Conservation (phyloP, 2,797 vertebrate genomes). For the Sebastes kiyomatsui region DNA sequence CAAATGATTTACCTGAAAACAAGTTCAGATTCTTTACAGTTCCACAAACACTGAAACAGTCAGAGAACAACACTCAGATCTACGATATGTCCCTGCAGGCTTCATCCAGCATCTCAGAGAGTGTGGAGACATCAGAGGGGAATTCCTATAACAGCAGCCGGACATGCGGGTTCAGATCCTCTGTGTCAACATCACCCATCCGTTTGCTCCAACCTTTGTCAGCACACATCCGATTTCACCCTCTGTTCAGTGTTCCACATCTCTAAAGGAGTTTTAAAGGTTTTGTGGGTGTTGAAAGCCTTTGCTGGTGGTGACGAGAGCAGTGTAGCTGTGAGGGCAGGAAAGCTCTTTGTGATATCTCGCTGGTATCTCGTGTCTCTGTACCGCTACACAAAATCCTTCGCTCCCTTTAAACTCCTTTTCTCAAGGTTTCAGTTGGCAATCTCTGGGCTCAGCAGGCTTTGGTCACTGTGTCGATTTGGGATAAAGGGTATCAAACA, state of each 20-base stretch:
- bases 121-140: conserved; percentile 19
- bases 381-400: conserved; percentile 32
- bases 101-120: conserved; percentile 18
- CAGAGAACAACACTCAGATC: conserved; percentile 7
- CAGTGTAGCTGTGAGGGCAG: neutral
- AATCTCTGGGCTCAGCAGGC: conserved; percentile 16
- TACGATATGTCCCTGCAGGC: conserved; percentile 14
- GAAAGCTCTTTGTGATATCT: conserved; percentile 24
- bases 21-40: neutral
- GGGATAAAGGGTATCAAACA: conserved; percentile 24
- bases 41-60: neutral
- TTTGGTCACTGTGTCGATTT: conserved; percentile 39
- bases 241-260: neutral
- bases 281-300: conserved; percentile 17
- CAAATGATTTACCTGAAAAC: neutral
- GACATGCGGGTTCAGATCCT: conserved; percentile 34
- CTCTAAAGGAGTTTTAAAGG: conserved; percentile 2
- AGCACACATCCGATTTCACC: conserved; percentile 7
- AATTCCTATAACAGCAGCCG: conserved; percentile 4
- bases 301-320: conserved; percentile 22
- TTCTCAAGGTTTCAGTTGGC: conserved; percentile 23
- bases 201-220: conserved; percentile 16
- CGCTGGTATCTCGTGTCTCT: conserved; percentile 23
- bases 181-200: neutral
- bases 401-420: conserved; percentile 15